phyloP scores from a whole-genome alignment of 2,888 invertebrate genomes.

The Craniophora ligustri region DNA sequence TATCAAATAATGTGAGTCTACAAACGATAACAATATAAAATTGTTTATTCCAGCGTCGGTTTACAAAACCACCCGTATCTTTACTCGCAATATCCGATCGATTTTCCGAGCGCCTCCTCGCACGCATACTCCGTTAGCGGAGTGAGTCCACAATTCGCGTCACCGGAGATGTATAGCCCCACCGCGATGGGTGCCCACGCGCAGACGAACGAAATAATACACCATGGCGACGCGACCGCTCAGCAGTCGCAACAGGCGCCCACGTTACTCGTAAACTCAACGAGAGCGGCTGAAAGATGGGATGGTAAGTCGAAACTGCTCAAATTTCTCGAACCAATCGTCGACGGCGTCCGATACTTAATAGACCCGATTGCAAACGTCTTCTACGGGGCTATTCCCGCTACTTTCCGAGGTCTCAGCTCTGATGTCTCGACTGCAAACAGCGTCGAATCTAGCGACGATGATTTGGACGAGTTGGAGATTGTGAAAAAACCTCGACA shows the following conservation, averaged over 20 bases:
- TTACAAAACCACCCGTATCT: conserved; percentile 86
- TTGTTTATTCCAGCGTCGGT: conserved; percentile 85
- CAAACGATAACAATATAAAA: conserved; percentile 59
- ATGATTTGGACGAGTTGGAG: conserved; percentile 65
- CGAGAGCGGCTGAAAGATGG: conserved; percentile 85
- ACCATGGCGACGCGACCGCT: conserved; percentile 82
- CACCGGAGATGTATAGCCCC: conserved; percentile 84
- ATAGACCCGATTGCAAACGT: conserved; percentile 80
- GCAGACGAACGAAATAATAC: conserved; percentile 80
- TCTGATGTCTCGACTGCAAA: conserved; percentile 77
- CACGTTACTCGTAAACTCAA: conserved; percentile 77
- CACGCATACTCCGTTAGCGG: conserved; percentile 87
- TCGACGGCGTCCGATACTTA: conserved; percentile 75
- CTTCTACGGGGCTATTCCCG: conserved; percentile 80
- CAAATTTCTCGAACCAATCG: conserved; percentile 82
- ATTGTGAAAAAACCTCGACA: conserved; percentile 73
- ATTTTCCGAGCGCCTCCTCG: conserved; percentile 87
- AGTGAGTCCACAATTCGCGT: conserved; percentile 84
- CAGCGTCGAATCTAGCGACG: conserved; percentile 61
- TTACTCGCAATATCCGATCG: conserved; percentile 87
- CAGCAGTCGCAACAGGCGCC: conserved; percentile 87
- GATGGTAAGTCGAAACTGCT: conserved; percentile 86
- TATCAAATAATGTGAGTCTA: conserved; percentile 23
- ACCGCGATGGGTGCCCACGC: conserved; percentile 77
- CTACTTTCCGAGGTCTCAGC: conserved; percentile 79